These are phyloP conservation scores for Dreissena rostriformis DNA, from an alignment of 1,140 invertebrate genomes.

Conservation along the genomic window DNA sequence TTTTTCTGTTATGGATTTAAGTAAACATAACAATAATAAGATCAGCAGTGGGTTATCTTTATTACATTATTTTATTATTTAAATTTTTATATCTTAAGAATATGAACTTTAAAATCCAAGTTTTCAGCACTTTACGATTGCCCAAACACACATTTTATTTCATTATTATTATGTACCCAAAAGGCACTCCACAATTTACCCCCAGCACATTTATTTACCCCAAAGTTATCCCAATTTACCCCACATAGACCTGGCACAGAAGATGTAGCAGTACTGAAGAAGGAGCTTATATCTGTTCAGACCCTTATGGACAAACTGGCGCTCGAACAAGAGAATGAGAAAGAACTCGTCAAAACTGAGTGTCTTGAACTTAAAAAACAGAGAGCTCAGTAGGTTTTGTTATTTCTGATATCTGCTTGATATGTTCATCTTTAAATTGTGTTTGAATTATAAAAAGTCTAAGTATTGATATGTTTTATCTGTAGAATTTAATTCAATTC, in stretches of 20 bases:
- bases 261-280: slow-evolving; percentile 81
- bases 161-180: neutral
- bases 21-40: too few species aligned
- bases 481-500: slow-evolving; percentile 41
- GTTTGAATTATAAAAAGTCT: slow-evolving; percentile 27
- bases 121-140: neutral
- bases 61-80: too few species aligned
- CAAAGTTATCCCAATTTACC: neutral
- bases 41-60: too few species aligned
- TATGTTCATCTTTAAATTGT: slow-evolving; percentile 32
- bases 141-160: neutral
- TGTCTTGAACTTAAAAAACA: slow-evolving; percentile 68
- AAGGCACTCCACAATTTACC: neutral
- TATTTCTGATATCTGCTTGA: slow-evolving; percentile 11
- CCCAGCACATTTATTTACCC: neutral
- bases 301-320: slow-evolving; percentile 81
- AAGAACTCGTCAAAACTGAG: slow-evolving; percentile 74
- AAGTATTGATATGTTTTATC: slow-evolving; percentile 73
- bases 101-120: too few species aligned
- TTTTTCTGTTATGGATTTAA: too few species aligned
- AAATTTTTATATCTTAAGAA: too few species aligned
- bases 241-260: slow-evolving; percentile 80
- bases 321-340: slow-evolving; percentile 80
- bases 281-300: slow-evolving; percentile 82
- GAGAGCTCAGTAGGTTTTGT: slow-evolving; percentile 56